Evolutionary conservation across 2,113 vertebrate genomes (phyloP), one percentile per base, ranked within the genome.

Genomic region (Cottus gobio): DNA sequence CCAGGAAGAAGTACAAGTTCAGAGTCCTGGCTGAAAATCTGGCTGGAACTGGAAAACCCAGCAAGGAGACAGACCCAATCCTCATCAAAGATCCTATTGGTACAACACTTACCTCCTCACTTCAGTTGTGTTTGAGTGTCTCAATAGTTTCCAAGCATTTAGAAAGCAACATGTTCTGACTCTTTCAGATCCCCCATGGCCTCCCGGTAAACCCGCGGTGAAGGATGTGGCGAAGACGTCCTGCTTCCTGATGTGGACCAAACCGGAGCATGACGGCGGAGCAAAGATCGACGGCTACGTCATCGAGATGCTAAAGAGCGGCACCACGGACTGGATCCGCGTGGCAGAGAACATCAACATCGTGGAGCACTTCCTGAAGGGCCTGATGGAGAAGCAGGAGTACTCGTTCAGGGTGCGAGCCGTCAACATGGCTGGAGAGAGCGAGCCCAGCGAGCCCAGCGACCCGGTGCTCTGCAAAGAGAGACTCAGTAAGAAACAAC

Each of bases 1-100:
- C 98, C 88, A 99, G 98, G 95, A 99, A 99, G 95, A 99, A 99
- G 83, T 99, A 97, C 46, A 98, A 97, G 95, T 99, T 99, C 95
- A 96, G 98, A 87, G 97, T 99, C 70, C 91, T 99, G 88, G 98
- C 98, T 87, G 97, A 99, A 93, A 99, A 99, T 93, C 94, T 99
- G 87, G 97, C 98, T 87, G 98, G 98, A 91, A 96, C 96, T 85
- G 98, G 98, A 92, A 99, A 98, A 90, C 97, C 98, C 87, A 99
- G 98, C 95, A 95, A 94, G 90, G 96, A 97, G 88, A 98, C 98
- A 1, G 97, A 99, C 31, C 95, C 90, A 10, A 96, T 99, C 91
- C 94, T 99, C 63, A 94, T 99, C 87, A 99, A 99, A 92, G 97
- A 99, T 92, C 97, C 98, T 7, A 98, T 99, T n/a, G 98, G 98